These are phyloP conservation scores for Falco rusticolus DNA, from an alignment of 2,797 vertebrate genomes.

Conservation along the genomic window DNA sequence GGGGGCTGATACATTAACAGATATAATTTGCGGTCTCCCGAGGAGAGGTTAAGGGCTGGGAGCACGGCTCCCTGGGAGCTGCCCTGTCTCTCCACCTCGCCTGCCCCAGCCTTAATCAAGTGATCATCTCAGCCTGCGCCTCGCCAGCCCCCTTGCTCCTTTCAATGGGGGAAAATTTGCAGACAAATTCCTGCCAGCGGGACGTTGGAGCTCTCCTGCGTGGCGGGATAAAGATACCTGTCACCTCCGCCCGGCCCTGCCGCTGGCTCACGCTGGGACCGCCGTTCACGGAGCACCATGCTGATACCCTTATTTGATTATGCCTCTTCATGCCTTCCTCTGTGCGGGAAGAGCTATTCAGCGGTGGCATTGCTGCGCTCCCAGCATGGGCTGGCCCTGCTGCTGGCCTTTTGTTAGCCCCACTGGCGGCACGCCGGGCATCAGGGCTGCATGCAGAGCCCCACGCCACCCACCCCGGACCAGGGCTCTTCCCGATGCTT, in stretches of 20 bases:
- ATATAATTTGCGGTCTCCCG: constrained; percentile 81
- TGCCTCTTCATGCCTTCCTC: constrained; percentile 71
- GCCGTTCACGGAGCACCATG: constrained; percentile 84
- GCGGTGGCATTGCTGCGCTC: constrained; percentile 46
- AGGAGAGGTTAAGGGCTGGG: constrained; percentile 88
- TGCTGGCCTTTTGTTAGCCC: constrained; percentile 67
- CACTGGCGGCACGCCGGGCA: background rate
- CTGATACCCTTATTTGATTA: constrained; percentile 90
- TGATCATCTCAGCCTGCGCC: constrained; percentile 89
- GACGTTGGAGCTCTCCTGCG: constrained; percentile 80
- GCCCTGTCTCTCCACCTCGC: constrained; percentile 78
- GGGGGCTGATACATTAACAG: constrained; percentile 76
- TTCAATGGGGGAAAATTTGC: constrained; percentile 83
- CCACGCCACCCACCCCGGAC: accelerated
- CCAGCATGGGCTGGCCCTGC: constrained; percentile 74
- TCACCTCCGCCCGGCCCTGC: constrained; percentile 82
- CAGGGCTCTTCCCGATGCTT: background rate
- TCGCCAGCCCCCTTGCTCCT: constrained; percentile 77
- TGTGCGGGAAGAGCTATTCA: constrained; percentile 83
- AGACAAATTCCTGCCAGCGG: constrained; percentile 94
- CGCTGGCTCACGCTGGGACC: constrained; percentile 79
- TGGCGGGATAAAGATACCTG: constrained; percentile 90
- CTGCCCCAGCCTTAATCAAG: constrained; percentile 86
- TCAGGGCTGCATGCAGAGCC: background rate
- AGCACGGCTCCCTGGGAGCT: constrained; percentile 79